A percentile compares a stretch with the other conserved stretches of the same genome.
These are phyloP conservation scores for Laterallus jamaicensis DNA, from an alignment of 2,113 vertebrate species.

Conservation along the genomic window DNA sequence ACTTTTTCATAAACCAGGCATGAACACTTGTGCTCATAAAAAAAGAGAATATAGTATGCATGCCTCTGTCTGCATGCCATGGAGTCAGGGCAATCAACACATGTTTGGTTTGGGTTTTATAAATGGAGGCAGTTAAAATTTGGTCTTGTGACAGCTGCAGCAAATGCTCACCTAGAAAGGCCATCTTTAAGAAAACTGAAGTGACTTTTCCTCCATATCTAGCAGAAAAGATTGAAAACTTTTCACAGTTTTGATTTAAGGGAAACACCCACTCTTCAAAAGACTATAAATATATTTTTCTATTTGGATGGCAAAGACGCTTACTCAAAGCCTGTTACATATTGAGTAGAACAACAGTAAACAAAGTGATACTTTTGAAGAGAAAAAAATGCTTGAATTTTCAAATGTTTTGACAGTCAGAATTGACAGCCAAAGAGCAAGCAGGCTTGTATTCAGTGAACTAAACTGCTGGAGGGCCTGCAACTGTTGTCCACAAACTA, in stretches of 20 bases:
- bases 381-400: background rate
- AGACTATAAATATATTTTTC: background rate
- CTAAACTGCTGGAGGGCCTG: background rate
- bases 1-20: background rate
- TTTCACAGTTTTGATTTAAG: background rate
- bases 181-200: background rate
- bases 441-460: background rate
- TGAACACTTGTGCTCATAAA: background rate
- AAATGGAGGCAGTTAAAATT: background rate
- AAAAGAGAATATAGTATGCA: background rate
- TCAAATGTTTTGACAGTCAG: background rate
- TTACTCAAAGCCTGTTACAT: background rate
- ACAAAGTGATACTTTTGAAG: background rate
- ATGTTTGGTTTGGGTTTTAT: background rate
- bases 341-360: background rate
- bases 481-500: background rate
- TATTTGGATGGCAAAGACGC: background rate
- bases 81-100: background rate
- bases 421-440: background rate
- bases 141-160: background rate
- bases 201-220: background rate
- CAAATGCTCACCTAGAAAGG: background rate
- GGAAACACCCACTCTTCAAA: background rate
- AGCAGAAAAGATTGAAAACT: background rate
- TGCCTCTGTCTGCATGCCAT: background rate